These are phyloP conservation scores for Melanerpes aurifrons DNA, from an alignment of 2,113 vertebrate species.

Conservation along the genomic window DNA sequence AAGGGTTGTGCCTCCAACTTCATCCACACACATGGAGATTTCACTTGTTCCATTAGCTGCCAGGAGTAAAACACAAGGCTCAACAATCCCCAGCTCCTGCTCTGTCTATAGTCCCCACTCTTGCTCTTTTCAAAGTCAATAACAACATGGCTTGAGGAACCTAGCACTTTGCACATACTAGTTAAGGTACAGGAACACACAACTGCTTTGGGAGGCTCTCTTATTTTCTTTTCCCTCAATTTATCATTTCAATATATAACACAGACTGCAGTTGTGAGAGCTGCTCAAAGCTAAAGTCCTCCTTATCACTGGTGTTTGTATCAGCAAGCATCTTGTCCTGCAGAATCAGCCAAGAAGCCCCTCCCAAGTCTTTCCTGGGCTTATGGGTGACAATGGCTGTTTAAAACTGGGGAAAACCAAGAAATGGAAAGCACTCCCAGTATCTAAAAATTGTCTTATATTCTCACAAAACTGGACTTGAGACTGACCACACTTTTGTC, in stretches of 20 bases:
- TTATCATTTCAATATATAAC: neutral
- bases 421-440: neutral
- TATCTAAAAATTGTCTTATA: neutral
- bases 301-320: neutral
- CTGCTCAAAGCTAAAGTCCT: neutral
- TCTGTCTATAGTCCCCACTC: neutral
- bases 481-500: neutral
- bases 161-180: accelerated
- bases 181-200: neutral
- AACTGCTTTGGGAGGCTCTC: neutral
- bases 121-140: neutral
- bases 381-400: neutral
- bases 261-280: neutral
- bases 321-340: neutral
- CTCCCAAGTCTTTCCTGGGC: neutral
- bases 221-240: neutral
- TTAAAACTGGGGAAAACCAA: neutral
- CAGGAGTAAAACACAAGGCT: neutral
- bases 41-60: neutral
- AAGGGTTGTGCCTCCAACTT: neutral
- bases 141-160: neutral
- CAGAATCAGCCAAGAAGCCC: neutral
- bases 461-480: neutral
- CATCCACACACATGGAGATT: neutral
- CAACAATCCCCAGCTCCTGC: neutral